Evolutionary conservation across 92 coral and sea anemone genomes (phyloP), one percentile per base, ranked within the genome.

Genomic region (Epizoanthus rinbou): DNA sequence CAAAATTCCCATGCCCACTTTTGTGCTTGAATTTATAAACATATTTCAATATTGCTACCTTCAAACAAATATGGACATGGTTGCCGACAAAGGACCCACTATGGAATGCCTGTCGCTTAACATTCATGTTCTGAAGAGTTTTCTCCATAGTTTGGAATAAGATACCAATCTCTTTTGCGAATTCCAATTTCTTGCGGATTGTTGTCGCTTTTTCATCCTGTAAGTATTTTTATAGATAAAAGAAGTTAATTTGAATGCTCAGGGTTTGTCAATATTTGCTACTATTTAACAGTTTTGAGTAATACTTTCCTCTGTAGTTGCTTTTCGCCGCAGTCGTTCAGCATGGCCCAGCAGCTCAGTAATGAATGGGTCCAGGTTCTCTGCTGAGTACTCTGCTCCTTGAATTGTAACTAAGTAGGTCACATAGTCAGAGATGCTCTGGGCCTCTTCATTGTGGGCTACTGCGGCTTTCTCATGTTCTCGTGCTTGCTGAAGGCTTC

Each of bases 21-120:
- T 62, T 13, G 31, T 19, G 67, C 10, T 62, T 62, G 31, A 62
- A 62, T 22, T 62, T 23, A 62, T 28, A 37, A 37, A 37, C 5
- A 37, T 6, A 19, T 62, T 21, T 62, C 19, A 6, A 62, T 62
- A 62, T 13, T 21, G 35, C 67, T 62, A 62, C 81, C 74, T 63
- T 28, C 18, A 85, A 43, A 21, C 75, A 75, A 8, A 37, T 75
- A 37, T 85, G 41, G 43, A 85, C 70, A 63, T 85, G 87, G 57
- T 85, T 85, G 21, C 83, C 83, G 1, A 75, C 57, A 75, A 75
- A 85, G 52, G 64, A 59, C 69, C 71, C 81, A 33, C 83, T 85
- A 18, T 85, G 83, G 23, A 39, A 75, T 10, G 83, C 75, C 52
- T 75, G 83, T 24, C 87, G 33, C 68, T 75, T 64, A 54, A 85